phyloP scores from a whole-genome alignment of 2,888 invertebrate genomes.

The Paralinhomoeus sp. region DNA sequence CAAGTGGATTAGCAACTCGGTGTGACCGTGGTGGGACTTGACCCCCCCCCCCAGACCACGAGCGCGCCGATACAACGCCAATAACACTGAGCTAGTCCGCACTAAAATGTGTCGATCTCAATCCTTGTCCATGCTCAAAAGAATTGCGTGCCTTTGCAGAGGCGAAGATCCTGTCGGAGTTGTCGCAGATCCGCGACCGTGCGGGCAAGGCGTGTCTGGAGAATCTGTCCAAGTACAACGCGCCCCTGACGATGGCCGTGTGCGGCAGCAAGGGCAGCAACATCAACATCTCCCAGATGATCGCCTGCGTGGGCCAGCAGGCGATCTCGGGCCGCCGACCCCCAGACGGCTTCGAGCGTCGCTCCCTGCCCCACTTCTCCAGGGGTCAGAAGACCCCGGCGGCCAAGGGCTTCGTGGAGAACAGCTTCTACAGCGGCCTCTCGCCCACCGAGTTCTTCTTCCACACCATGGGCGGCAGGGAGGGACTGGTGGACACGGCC shows the following conservation, averaged over 20 bases:
- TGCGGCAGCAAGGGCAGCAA: constrained; percentile 81
- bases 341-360: constrained; percentile 71
- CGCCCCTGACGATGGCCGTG: constrained; percentile 87
- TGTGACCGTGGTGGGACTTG: too few species aligned
- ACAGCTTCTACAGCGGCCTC: constrained; percentile 77
- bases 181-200: constrained; percentile 32
- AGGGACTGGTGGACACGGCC: constrained; percentile 71
- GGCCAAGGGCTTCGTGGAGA: constrained; percentile 50
- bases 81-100: too few species aligned
- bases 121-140: too few species aligned
- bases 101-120: too few species aligned
- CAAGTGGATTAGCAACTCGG: too few species aligned
- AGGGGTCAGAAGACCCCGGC: constrained; percentile 51
- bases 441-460: constrained; percentile 97
- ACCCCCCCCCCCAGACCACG: too few species aligned
- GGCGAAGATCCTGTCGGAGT: constrained; percentile 48
- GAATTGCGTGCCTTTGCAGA: constrained; percentile 10
- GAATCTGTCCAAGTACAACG: constrained; percentile 70
- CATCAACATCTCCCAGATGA: constrained; percentile 99
- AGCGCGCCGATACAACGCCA: too few species aligned
- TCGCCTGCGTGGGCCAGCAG: constrained; percentile 96
- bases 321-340: constrained; percentile 76
- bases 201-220: constrained; percentile 24
- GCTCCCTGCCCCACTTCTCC: constrained; percentile 33
- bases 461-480: constrained; percentile 93